These are phyloP conservation scores for Dufourea novaeangliae DNA, from an alignment of 1,140 invertebrate species.

Conservation along the genomic window DNA sequence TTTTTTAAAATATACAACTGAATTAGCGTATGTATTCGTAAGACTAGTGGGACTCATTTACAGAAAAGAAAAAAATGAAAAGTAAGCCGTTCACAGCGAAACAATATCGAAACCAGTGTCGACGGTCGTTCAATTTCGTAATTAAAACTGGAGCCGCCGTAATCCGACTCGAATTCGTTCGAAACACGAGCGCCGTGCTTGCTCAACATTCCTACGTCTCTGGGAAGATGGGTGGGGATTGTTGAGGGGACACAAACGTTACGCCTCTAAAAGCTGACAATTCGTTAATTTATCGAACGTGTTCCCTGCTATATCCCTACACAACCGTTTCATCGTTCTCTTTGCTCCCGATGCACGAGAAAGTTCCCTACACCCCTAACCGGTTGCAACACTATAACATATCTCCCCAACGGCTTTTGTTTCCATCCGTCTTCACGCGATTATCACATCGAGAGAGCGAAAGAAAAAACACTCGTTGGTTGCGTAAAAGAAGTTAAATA, in stretches of 20 bases:
- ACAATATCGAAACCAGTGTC: conserved; percentile 26
- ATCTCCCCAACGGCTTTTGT: not conserved
- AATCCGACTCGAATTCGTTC: conserved; percentile 51
- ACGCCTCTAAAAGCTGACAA: not conserved
- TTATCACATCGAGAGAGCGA: not conserved
- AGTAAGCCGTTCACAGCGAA: conserved; percentile 9
- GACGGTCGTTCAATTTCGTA: conserved; percentile 47
- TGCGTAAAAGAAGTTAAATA: conserved; percentile 26
- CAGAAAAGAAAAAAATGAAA: no score
- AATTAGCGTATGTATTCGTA: no score
- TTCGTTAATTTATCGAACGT: not conserved
- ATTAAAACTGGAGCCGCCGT: conserved; percentile 47
- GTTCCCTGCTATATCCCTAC: no score
- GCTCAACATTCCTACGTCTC: conserved; percentile 21
- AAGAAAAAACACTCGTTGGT: not conserved
- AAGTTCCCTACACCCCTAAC: no score
- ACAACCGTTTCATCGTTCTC: no score
- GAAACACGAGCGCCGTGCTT: conserved; percentile 49
- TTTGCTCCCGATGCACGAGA: no score
- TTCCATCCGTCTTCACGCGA: not conserved
- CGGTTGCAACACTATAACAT: no score
- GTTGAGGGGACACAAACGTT: no score
- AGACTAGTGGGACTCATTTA: no score
- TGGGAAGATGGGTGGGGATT: no score
- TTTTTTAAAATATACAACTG: not conserved